phyloP scores from a whole-genome alignment of 1,140 invertebrate species.

The Aricia agestis region DNA sequence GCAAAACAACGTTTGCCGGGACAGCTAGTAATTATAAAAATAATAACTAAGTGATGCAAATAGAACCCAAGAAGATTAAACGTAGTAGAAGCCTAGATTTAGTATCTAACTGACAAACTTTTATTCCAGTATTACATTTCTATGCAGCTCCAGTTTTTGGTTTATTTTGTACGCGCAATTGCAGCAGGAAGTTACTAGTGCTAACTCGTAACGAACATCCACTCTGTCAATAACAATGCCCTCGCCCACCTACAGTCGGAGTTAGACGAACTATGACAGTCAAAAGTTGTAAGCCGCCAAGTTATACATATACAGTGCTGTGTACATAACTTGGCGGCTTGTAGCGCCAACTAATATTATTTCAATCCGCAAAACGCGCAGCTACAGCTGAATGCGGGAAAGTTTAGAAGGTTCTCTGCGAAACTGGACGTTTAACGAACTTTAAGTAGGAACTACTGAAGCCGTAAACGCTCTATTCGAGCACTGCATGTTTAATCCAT shows the following conservation, averaged over 20 bases:
- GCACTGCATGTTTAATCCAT: slow-evolving; percentile 57
- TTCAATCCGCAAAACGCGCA: slow-evolving; percentile 48
- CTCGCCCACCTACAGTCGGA: background rate
- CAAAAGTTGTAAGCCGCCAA: slow-evolving; percentile 1
- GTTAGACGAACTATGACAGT: slow-evolving; percentile 6
- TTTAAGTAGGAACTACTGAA: slow-evolving; percentile 59
- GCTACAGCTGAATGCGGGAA: slow-evolving; percentile 43
- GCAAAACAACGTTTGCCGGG: no score
- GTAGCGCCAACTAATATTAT: slow-evolving; percentile 41
- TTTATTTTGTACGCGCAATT: background rate
- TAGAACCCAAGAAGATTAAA: no score
- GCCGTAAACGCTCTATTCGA: slow-evolving; percentile 44
- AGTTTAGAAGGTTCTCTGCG: slow-evolving; percentile 64
- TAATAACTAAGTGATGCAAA: no score
- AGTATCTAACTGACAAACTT: background rate
- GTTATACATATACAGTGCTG: background rate
- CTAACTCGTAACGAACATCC: background rate
- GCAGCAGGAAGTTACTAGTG: background rate
- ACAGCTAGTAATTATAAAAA: no score
- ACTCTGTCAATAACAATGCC: background rate
- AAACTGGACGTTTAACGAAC: slow-evolving; percentile 62
- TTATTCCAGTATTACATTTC: background rate
- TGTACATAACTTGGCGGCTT: slow-evolving; percentile 2
- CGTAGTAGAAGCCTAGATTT: no score
- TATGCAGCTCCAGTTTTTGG: background rate